These are phyloP conservation scores for Muscicapa comitata DNA, from an alignment of 2,797 vertebrate genomes.

Conservation along the genomic window DNA sequence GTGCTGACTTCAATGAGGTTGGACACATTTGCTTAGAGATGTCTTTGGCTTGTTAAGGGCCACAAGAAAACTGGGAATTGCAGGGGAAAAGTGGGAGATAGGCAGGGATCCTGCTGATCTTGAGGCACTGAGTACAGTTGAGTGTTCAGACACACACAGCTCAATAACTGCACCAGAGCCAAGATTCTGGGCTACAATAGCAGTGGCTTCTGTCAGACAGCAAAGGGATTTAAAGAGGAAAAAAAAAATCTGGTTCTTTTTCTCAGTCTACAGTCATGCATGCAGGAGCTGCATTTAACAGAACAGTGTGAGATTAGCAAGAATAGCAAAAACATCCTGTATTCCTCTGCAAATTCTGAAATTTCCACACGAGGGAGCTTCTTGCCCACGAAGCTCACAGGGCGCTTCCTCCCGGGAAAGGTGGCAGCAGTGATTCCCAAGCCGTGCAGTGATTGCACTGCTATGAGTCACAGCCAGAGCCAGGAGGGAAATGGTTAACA, in stretches of 20 bases:
- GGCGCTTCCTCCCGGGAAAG: not conserved
- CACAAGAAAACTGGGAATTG: not conserved
- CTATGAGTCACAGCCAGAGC: not conserved
- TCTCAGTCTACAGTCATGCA: not conserved
- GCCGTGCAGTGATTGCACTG: not conserved
- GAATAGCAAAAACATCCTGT: not conserved
- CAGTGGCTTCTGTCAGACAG: not conserved
- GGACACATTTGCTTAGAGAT: not conserved
- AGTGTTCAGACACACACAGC: not conserved
- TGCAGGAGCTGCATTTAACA: not conserved
- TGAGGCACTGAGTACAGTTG: rapidly evolving
- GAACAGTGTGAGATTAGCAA: not conserved
- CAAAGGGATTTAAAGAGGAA: not conserved
- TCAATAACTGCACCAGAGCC: not conserved
- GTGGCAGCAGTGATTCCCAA: rapidly evolving
- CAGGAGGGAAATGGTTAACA: not conserved
- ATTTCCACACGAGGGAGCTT: conserved; percentile 57
- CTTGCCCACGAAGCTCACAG: not conserved
- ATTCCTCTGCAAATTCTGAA: not conserved
- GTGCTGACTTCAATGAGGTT: not conserved
- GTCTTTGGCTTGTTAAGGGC: not conserved
- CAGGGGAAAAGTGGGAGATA: not conserved
- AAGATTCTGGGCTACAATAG: not conserved
- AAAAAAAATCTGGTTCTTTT: not conserved
- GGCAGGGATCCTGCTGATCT: not conserved